Conservation (phyloP, 2,797 vertebrate genomes). For the Sylvia borin region DNA sequence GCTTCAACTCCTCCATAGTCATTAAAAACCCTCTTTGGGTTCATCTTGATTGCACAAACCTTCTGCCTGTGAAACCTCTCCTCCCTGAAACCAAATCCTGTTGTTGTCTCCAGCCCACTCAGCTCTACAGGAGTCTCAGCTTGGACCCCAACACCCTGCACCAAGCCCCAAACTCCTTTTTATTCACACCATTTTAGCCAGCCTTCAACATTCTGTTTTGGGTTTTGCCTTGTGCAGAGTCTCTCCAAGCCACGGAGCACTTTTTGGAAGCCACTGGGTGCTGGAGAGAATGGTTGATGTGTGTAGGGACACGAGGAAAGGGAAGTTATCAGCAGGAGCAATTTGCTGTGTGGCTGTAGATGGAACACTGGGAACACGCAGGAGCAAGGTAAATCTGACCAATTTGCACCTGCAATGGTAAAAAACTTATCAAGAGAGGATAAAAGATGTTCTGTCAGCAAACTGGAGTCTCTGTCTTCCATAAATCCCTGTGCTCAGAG, state of each 20-base stretch:
- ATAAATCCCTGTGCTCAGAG: background rate
- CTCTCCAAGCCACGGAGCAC: background rate
- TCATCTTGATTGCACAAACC: background rate
- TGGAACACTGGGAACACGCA: background rate
- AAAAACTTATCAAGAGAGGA: background rate
- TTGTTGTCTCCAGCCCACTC: background rate
- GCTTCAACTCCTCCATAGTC: background rate
- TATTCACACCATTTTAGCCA: background rate
- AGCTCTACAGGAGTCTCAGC: background rate
- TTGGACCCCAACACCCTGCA: background rate
- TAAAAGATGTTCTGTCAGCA: background rate
- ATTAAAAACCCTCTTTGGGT: background rate
- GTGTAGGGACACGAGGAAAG: background rate
- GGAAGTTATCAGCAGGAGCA: background rate
- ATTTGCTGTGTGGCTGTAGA: background rate
- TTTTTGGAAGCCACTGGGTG: background rate
- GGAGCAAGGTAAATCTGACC: background rate
- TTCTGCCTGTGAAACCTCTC: background rate
- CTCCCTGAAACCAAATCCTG: background rate
- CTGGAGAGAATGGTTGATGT: background rate
- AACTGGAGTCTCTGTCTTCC: background rate
- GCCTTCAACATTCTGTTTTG: too few relatives aligned
- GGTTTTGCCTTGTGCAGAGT: background rate
- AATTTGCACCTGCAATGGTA: background rate
- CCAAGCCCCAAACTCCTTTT: background rate